A percentile compares a stretch with the other conserved stretches of the same genome.
These are phyloP conservation scores for Tenthredo notha DNA, from an alignment of 2,888 invertebrate genomes.

Conservation along the genomic window DNA sequence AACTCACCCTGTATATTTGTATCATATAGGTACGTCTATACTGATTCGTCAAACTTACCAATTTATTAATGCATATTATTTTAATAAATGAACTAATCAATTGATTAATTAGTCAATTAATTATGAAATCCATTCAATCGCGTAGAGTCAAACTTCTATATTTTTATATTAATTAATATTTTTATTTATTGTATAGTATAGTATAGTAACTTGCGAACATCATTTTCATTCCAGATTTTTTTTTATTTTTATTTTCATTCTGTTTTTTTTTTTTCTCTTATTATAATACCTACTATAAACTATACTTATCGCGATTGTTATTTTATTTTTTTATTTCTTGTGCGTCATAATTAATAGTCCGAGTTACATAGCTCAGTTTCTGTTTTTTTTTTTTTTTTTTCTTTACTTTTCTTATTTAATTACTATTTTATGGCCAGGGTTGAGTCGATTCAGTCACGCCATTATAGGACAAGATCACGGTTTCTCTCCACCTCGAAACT, in stretches of 20 bases:
- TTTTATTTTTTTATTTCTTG: not conserved
- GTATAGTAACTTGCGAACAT: constrained; percentile 37
- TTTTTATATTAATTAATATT: not conserved
- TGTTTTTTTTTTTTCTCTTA: too few species aligned
- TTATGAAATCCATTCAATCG: constrained; percentile 15
- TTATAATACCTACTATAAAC: constrained; percentile 1
- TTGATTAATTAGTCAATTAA: not conserved
- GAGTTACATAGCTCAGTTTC: constrained; percentile 22
- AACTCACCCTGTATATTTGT: too few species aligned
- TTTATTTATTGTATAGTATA: constrained; percentile 39
- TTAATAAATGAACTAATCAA: not conserved
- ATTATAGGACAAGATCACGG: not conserved
- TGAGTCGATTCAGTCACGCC: not conserved
- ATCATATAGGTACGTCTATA: not conserved
- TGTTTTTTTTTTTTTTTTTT: not conserved
- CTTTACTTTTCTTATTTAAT: not conserved
- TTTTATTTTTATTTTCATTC: too few species aligned
- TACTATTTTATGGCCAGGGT: not conserved
- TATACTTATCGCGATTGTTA: constrained; percentile 27
- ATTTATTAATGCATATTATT: not conserved
- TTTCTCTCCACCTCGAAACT: not conserved
- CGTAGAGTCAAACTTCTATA: constrained; percentile 11
- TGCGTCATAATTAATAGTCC: constrained; percentile 19
- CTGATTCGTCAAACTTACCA: not conserved
- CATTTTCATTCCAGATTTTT: not conserved